phyloP scores from a whole-genome alignment of 2,888 invertebrate species.

The Nephrotoma appendiculata region DNA sequence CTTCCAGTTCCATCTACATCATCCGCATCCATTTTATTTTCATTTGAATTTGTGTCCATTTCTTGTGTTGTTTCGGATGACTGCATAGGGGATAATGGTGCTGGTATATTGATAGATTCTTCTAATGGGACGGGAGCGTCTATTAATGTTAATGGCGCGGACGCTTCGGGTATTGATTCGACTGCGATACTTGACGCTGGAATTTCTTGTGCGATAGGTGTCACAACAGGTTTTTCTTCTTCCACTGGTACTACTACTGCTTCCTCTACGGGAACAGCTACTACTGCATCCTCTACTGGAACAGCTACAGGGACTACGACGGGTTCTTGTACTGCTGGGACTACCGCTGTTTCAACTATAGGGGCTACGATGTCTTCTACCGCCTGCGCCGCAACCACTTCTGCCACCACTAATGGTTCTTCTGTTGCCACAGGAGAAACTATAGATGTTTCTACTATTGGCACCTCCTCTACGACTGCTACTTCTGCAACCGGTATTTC shows the following conservation, averaged over 20 bases:
- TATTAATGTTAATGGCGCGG: neutral
- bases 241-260: neutral
- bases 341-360: neutral
- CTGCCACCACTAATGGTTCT: neutral
- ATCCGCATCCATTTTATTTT: conserved; percentile 2
- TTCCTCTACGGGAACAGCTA: neutral
- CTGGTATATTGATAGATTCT: neutral
- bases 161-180: neutral
- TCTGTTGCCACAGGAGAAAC: neutral
- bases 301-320: neutral
- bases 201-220: neutral
- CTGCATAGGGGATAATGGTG: conserved; percentile 8
- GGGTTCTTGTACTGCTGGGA: neutral
- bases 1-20: neutral
- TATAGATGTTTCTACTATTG: neutral
- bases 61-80: conserved; percentile 6
- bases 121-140: neutral
- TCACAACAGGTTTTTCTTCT: neutral
- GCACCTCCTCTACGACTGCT: neutral
- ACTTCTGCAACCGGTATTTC: neutral
- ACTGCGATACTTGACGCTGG: neutral
- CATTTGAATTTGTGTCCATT: conserved; percentile 16
- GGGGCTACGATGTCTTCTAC: neutral
- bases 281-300: neutral
- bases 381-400: neutral